A percentile compares a stretch with the other conserved stretches of the same genome.
phyloP scores from a whole-genome alignment of 2,888 invertebrate genomes.

The Anodontia alba region DNA sequence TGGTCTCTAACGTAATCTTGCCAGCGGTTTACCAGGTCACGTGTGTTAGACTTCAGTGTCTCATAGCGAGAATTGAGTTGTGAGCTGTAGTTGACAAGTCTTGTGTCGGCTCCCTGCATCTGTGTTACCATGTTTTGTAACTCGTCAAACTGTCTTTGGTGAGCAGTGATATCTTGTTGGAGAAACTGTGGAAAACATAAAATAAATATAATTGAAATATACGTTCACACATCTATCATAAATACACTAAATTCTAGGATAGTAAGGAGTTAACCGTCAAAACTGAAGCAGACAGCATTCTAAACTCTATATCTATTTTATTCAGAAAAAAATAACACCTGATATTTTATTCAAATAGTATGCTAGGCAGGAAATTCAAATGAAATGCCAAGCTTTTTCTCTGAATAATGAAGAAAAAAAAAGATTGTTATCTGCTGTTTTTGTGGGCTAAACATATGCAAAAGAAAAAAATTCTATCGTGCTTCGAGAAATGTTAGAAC shows the following conservation, averaged over 20 bases:
- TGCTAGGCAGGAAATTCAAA: too few relatives aligned
- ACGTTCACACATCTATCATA: not conserved
- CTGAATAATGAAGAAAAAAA: too few relatives aligned
- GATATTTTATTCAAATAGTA: too few relatives aligned
- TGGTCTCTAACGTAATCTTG: slow-evolving; percentile 76
- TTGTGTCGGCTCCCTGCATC: slow-evolving; percentile 92
- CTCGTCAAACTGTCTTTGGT: slow-evolving; percentile 94
- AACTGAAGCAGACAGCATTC: not conserved
- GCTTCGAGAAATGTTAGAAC: too few relatives aligned
- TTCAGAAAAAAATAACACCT: too few relatives aligned
- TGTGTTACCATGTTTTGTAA: slow-evolving; percentile 95
- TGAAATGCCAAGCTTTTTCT: too few relatives aligned
- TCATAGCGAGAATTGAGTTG: slow-evolving; percentile 92
- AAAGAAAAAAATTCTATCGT: too few relatives aligned
- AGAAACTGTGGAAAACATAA: not conserved
- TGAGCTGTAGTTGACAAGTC: slow-evolving; percentile 93
- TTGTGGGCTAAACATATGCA: too few relatives aligned
- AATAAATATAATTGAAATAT: too few relatives aligned
- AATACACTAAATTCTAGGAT: not conserved
- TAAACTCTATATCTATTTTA: too few relatives aligned
- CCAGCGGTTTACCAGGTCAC: slow-evolving; percentile 77
- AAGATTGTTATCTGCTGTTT: too few relatives aligned
- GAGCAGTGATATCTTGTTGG: slow-evolving; percentile 88
- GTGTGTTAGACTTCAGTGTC: slow-evolving; percentile 78
- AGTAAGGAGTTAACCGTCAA: not conserved